Percentiles rank a stretch among this genome's conserved stretches.
These are phyloP conservation scores for Cichlasoma orientale DNA, from an alignment of 2,797 vertebrate genomes.

Conservation along the genomic window DNA sequence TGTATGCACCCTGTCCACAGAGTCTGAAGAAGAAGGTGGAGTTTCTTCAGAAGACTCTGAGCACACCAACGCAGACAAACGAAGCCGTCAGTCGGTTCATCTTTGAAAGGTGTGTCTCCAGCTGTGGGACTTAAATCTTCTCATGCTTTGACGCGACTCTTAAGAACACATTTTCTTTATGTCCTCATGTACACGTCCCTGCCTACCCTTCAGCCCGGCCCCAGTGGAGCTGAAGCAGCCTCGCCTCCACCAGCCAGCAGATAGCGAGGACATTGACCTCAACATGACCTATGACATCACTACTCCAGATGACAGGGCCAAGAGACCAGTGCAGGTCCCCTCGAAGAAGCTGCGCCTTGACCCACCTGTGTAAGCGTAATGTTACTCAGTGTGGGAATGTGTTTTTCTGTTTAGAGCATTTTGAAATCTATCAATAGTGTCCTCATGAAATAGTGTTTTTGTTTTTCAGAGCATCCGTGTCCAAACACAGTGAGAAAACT, in stretches of 20 bases:
- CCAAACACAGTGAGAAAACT: slow-evolving; percentile 55
- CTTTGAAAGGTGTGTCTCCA: slow-evolving; percentile 86
- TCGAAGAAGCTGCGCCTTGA: slow-evolving; percentile 88
- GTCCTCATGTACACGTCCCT: neutral
- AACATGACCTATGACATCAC: slow-evolving; percentile 86
- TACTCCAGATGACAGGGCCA: slow-evolving; percentile 83
- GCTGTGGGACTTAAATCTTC: neutral
- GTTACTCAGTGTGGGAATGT: neutral
- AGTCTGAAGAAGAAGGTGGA: slow-evolving; percentile 94
- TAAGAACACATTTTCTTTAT: neutral
- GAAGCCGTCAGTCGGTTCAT: slow-evolving; percentile 89
- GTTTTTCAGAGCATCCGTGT: slow-evolving; percentile 47
- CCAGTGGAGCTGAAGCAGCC: slow-evolving; percentile 86
- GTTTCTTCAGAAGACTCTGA: slow-evolving; percentile 92
- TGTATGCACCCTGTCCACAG: slow-evolving; percentile 65
- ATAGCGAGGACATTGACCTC: slow-evolving; percentile 86
- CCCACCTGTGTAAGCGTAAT: slow-evolving; percentile 78
- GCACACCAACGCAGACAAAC: slow-evolving; percentile 86
- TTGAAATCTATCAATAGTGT: neutral
- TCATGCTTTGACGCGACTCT: neutral
- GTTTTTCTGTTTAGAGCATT: neutral
- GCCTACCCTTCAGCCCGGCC: slow-evolving; percentile 79
- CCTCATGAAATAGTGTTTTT: neutral
- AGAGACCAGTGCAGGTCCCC: slow-evolving; percentile 54
- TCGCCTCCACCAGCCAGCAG: slow-evolving; percentile 76